A percentile compares a stretch with the other conserved stretches of the same genome.
Conservation (phyloP, 2,113 vertebrate species). For the Oplegnathus fasciatus region DNA sequence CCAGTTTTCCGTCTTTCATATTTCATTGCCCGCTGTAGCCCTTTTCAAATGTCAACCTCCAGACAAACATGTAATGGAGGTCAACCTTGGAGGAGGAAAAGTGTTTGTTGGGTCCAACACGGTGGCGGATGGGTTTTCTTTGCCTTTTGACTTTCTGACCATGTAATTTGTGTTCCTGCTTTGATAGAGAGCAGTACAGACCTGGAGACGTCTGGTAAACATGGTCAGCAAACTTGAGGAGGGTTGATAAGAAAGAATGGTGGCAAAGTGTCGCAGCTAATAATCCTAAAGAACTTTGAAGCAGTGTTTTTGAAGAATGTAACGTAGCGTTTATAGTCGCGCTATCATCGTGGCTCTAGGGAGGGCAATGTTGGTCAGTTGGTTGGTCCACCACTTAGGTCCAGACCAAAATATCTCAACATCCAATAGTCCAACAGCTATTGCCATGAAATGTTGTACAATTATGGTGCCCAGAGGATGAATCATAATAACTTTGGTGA, state of each 20-base stretch:
- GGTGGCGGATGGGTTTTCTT: conserved; percentile 19
- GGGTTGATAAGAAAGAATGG: conserved; percentile 15
- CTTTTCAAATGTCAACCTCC: conserved; percentile 78
- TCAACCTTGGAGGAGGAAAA: conserved; percentile 50
- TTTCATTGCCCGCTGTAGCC: conserved; percentile 50
- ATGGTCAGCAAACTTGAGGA: conserved; percentile 17
- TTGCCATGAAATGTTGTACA: too few species aligned
- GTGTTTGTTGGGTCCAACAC: conserved; percentile 39
- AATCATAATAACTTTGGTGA: too few species aligned
- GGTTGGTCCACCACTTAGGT: background rate
- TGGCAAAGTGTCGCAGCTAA: background rate
- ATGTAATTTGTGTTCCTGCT: conserved; percentile 44
- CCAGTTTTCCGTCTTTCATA: conserved; percentile 43
- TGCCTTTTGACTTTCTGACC: conserved; percentile 35
- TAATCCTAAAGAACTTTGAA: background rate
- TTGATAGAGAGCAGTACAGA: conserved; percentile 42
- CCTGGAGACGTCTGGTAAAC: conserved; percentile 30
- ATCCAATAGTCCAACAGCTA: too few species aligned
- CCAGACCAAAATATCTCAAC: too few species aligned
- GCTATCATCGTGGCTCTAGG: background rate
- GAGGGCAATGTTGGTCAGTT: background rate
- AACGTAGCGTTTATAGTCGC: background rate
- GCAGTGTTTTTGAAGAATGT: background rate
- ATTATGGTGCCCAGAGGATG: too few species aligned
- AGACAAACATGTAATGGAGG: conserved; percentile 75